A percentile compares a stretch with the other conserved stretches of the same genome.
Evolutionary conservation across 1,140 invertebrate genomes (phyloP).

Genomic region (Glossosoma conforme): DNA sequence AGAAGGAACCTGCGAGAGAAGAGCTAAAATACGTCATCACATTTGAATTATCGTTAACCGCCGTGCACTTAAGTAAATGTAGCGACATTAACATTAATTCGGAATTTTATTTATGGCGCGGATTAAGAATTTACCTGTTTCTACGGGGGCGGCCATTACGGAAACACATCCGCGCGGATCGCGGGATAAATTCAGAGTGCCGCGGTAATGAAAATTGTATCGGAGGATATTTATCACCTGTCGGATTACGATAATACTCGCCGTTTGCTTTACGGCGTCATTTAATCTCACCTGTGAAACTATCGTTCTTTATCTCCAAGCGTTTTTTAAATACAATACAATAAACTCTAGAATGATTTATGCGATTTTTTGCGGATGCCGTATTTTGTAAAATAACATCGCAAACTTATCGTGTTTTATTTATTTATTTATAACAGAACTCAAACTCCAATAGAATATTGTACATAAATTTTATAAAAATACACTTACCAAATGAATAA

Average conservation of each 20-base stretch:
- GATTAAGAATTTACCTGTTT: constrained; percentile 30
- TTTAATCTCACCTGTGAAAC: background rate
- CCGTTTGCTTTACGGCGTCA: too few relatives aligned
- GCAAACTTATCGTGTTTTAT: too few relatives aligned
- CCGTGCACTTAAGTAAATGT: constrained; percentile 33
- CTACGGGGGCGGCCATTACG: constrained; percentile 16
- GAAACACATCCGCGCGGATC: constrained; percentile 22
- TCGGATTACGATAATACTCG: too few relatives aligned
- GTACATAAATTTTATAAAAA: too few relatives aligned
- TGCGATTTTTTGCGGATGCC: too few relatives aligned
- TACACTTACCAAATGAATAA: too few relatives aligned
- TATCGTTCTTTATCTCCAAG: background rate
- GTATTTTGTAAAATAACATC: too few relatives aligned
- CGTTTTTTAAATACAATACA: background rate
- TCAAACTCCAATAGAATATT: too few relatives aligned
- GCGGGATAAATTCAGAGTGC: constrained; percentile 20
- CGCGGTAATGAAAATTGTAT: background rate
- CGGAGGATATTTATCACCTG: too few relatives aligned
- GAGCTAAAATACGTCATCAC: constrained; percentile 30
- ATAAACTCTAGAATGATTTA: constrained; percentile 5
- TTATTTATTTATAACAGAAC: too few relatives aligned
- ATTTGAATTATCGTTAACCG: constrained; percentile 32
- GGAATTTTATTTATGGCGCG: constrained; percentile 30
- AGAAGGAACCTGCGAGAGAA: too few relatives aligned
- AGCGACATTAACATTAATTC: constrained; percentile 33